Base-by-base conservation (phyloP, 2,888 invertebrate genomes). In the Antitype chi region DNA sequence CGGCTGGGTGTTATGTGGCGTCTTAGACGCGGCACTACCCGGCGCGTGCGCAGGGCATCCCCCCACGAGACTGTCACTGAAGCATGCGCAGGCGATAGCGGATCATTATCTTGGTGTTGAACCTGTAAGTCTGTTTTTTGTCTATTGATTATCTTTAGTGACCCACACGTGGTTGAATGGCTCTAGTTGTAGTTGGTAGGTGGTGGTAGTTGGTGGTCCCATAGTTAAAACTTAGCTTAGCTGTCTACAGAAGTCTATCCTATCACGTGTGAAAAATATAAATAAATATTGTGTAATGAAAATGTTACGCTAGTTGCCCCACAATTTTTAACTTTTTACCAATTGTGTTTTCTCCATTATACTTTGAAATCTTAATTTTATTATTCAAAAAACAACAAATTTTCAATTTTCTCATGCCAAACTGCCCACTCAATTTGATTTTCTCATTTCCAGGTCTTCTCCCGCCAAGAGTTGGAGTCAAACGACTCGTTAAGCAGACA, bases 11-110 rank as follows among this genome's bases (percentile, higher is more conserved):
- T 92, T 97, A 1, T 97, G 97, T 91, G 97, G 97, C 9, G 95
- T 97, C 69, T 93, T 97, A 73, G 97, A 97, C 85, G 94, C 96
- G 13, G 97, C 96, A 0, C 91, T 97, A n/a, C 97, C 97, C 0
- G 97, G 97, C 74, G 97, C 97, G 0, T 97, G 97, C 91, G 95
- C 97, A 0, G 97, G 97, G 8, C 97, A 97, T 83, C 96, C 97
- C 0, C 97, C 97, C 0, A 94, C 95, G 0, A 92, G 92, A 70
- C 92, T 96, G 8, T 94, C 95, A 0, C 76, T 97, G 71, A 94
- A 95, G 82, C 97, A 97, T 87, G 97, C 97, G 59, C 97, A 97
- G 91, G 94, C 97, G 11, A 96, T 97, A 69, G 97, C 97, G 57
- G 97, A 97, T 80, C 97, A 97, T 89, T 97, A 97, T 90, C 95